A percentile compares a stretch with the other conserved stretches of the same genome.
These are phyloP conservation scores for Kuschelorhynchus macadamiae DNA, from an alignment of 2,888 invertebrate species.

Conservation along the genomic window DNA sequence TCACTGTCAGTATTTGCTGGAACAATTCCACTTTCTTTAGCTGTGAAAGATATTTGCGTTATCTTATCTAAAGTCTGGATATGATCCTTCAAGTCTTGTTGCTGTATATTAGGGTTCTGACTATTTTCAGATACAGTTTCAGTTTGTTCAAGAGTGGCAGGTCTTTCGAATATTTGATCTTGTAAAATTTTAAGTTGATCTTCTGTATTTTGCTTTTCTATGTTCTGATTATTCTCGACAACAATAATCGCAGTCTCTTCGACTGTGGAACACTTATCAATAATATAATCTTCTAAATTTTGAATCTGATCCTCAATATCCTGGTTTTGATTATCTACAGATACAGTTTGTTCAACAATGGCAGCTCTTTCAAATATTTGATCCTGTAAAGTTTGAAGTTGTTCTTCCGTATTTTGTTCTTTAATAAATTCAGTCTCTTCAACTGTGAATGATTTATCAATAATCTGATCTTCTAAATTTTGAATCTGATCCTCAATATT, in stretches of 20 bases:
- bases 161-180: conserved; percentile 3
- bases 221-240: too few relatives aligned
- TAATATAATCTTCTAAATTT: conserved; percentile 14
- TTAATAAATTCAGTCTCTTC: background rate
- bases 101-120: too few relatives aligned
- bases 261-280: conserved; percentile 12
- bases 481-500: conserved; percentile 10
- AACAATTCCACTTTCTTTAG: background rate
- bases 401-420: too few relatives aligned
- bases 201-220: background rate
- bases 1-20: background rate
- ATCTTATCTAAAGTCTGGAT: too few relatives aligned
- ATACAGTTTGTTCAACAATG: too few relatives aligned
- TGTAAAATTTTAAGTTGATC: conserved; percentile 2
- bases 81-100: too few relatives aligned
- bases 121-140: too few relatives aligned
- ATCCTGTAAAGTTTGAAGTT: too few relatives aligned
- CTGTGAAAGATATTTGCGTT: background rate
- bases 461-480: conserved; percentile 5
- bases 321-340: too few relatives aligned
- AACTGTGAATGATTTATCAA: conserved; percentile 1
- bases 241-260: conserved; percentile 2
- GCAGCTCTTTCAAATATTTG: too few relatives aligned
- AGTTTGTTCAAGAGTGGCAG: background rate
- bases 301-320: conserved; percentile 17